A percentile compares a stretch with the other conserved stretches of the same genome.
Conservation (phyloP, 2,113 vertebrate genomes). For the Pao palembangensis region DNA sequence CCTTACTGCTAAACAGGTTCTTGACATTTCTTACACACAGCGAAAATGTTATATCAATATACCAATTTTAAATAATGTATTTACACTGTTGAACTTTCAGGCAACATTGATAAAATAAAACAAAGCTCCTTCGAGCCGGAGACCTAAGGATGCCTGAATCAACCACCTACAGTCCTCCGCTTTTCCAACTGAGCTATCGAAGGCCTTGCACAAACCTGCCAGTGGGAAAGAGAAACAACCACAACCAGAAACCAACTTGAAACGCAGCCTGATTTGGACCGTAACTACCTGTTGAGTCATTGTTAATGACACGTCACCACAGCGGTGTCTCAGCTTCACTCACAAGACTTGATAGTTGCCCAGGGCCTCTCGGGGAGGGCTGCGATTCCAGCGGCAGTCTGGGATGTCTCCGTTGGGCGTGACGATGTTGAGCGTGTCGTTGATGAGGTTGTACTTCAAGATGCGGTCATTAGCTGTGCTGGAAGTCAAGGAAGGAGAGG, state of each 20-base stretch:
- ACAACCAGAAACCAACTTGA: too few species aligned
- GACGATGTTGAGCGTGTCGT: conserved; percentile 95
- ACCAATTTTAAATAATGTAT: too few species aligned
- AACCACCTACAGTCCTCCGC: conserved; percentile 81
- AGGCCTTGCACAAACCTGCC: too few species aligned
- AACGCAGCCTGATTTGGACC: too few species aligned
- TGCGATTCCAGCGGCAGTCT: conserved; percentile 92
- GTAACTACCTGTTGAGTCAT: too few species aligned
- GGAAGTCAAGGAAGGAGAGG: conserved; percentile 95
- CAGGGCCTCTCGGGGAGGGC: conserved; percentile 85
- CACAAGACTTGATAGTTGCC: conserved; percentile 95
- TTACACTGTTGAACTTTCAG: too few species aligned
- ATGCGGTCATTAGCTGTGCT: conserved; percentile 97
- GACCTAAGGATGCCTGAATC: conserved; percentile 1
- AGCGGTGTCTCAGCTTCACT: conserved; percentile 63
- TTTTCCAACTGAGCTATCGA: conserved; percentile 87
- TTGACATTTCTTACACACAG: too few species aligned
- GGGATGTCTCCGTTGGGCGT: conserved; percentile 92
- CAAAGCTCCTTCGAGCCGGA: conserved; percentile 31
- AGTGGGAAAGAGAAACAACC: too few species aligned
- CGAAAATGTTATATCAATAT: too few species aligned
- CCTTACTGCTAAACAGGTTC: too few species aligned
- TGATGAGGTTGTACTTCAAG: conserved; percentile 97
- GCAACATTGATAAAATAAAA: too few species aligned
- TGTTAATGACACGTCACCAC: too few species aligned